These are phyloP conservation scores for Lithobates pipiens DNA, from an alignment of 2,797 vertebrate species.

Conservation along the genomic window DNA sequence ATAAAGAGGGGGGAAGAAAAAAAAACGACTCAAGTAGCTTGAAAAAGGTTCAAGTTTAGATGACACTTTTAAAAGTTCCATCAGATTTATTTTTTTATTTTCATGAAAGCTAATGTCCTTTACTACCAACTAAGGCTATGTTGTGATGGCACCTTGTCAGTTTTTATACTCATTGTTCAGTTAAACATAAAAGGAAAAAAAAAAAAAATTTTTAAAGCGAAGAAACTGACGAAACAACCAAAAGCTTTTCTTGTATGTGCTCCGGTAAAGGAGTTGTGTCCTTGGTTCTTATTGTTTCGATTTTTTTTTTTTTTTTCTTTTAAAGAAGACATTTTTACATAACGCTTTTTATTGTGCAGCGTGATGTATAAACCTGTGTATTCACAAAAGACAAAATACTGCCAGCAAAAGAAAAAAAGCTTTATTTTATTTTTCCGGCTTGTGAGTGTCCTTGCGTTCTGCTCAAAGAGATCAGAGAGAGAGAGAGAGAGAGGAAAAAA, in stretches of 20 bases:
- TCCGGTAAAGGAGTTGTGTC: constrained; percentile 3
- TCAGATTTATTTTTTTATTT: no score
- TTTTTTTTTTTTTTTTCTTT: not conserved
- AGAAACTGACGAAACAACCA: not conserved
- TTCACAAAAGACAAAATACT: constrained; percentile 8
- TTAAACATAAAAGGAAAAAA: not conserved
- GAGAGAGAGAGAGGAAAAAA: not conserved
- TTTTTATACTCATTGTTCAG: not conserved
- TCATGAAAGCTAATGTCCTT: no score
- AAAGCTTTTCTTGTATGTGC: not conserved
- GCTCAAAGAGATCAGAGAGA: not conserved
- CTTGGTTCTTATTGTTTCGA: constrained; percentile 22
- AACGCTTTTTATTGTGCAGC: constrained; percentile 2
- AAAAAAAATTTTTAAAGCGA: not conserved
- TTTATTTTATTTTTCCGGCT: not conserved
- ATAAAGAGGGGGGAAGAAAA: no score
- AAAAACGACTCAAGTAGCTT: no score
- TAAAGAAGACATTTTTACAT: not conserved
- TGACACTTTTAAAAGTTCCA: no score
- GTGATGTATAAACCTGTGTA: not conserved
- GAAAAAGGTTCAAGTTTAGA: no score
- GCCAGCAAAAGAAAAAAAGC: not conserved
- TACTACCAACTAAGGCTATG: no score
- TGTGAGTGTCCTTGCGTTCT: not conserved
- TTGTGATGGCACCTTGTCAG: no score